Percentiles rank a stretch among this genome's conserved stretches.
Conservation (phyloP, 1,140 invertebrate species). For the Eurosta solidaginis region DNA sequence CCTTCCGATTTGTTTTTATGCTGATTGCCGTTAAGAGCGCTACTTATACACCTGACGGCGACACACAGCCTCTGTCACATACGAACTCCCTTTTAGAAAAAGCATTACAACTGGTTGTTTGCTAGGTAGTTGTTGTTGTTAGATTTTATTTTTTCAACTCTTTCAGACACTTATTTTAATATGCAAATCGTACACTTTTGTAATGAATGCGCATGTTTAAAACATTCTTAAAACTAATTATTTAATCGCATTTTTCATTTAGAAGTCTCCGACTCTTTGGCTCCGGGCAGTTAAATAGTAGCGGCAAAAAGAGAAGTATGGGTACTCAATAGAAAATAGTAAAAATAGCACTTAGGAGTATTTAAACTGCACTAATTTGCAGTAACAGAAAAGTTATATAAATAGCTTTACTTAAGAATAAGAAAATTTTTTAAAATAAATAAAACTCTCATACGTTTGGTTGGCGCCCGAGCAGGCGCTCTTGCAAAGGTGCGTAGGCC, state of each 20-base stretch:
- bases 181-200: no score
- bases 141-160: not conserved
- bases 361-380: not conserved
- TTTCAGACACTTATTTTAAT: not conserved
- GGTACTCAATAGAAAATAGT: no score
- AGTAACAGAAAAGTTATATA: not conserved
- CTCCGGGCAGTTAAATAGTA: not conserved
- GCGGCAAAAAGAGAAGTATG: no score
- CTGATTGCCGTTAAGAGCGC: not conserved
- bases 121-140: not conserved
- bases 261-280: not conserved
- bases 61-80: not conserved
- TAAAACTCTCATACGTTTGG: no score
- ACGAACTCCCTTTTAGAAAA: not conserved
- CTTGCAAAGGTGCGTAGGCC: no score
- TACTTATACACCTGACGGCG: not conserved
- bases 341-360: not conserved
- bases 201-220: not conserved
- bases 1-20: not conserved
- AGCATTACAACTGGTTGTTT: not conserved
- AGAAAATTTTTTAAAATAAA: no score
- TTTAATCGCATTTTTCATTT: conserved; percentile 18
- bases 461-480: no score
- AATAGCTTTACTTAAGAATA: no score
- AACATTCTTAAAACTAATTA: not conserved